Evolutionary conservation across 2,888 invertebrate genomes (phyloP).

Genomic region (Andrena dorsata): DNA sequence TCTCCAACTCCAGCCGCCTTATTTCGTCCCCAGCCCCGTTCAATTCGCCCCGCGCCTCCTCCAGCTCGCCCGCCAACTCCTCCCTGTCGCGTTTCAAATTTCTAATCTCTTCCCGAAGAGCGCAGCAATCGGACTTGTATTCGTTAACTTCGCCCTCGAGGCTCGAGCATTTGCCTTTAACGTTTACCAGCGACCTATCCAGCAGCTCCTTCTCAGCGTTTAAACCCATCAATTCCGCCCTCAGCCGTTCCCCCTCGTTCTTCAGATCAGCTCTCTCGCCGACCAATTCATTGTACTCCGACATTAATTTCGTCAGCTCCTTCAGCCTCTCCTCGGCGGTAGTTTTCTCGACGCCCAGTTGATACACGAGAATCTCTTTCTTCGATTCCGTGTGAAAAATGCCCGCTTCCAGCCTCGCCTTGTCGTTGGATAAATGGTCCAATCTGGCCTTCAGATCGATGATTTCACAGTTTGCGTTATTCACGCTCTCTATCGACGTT

Average conservation of each 20-base stretch:
- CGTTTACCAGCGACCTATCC: conserved; percentile 36
- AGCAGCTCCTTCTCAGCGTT: conserved; percentile 50
- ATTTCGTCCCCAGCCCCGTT: conserved; percentile 29
- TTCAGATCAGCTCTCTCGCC: conserved; percentile 37
- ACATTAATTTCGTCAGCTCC: conserved; percentile 51
- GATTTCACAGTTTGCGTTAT: conserved; percentile 48
- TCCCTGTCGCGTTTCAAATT: conserved; percentile 15
- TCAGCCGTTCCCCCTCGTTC: conserved; percentile 54
- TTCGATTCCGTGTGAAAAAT: conserved; percentile 54
- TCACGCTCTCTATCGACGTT: conserved; percentile 33
- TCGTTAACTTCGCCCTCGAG: conserved; percentile 38
- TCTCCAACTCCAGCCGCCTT: conserved; percentile 45
- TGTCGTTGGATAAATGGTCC: conserved; percentile 41
- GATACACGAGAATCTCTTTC: conserved; percentile 59
- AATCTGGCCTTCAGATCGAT: conserved; percentile 26
- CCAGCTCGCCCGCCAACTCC: conserved; percentile 27
- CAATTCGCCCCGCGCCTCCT: conserved; percentile 25
- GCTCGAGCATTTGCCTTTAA: conserved; percentile 20
- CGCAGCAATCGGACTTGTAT: conserved; percentile 24
- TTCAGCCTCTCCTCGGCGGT: conserved; percentile 48
- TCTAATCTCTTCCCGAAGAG: conserved; percentile 33
- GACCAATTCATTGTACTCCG: conserved; percentile 41
- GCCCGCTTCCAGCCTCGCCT: conserved; percentile 38
- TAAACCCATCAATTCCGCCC: conserved; percentile 43
- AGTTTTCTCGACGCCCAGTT: conserved; percentile 52